Base-by-base conservation (phyloP, 2,888 invertebrate species). In the Mesopsocus fuscifrons region DNA sequence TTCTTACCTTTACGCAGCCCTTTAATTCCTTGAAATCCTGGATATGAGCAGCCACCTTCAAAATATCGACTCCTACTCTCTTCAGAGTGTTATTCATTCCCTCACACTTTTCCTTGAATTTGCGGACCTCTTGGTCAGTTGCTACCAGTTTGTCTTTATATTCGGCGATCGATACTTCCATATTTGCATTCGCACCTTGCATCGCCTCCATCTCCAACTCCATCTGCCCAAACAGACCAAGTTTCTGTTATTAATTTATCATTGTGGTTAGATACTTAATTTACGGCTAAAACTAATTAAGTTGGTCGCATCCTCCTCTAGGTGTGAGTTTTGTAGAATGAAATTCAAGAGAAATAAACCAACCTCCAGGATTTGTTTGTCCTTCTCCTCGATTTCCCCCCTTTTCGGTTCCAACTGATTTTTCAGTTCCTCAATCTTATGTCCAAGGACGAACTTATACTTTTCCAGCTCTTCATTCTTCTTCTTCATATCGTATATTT, bases 401-500 rank as follows among this genome's bases (percentile, higher is more conserved):
- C 89, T 87, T 50, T 80, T 71, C 1, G 89, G 89, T 55, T 87
- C 84, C 54, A 92, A 84, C 59, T 80, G 77, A 54, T 76, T 76
- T 58, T 84, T 82, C 17, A 91, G 59, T 54, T 92, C 89, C 22
- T 78, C 76, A 46, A 92, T 87, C 60, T 88, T 88, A 57, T 87
- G 85, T 55, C 84, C 83, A 23, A 91, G 63, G 1, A 91, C 85
- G 58, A 85, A 88, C 57, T 85, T 88, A 58, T 82, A 85, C 59
- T 91, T 92, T 56, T 92, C 88, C 48, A 92, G 60, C 56, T 91
- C 89, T 54, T 79, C 77, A 55, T 84, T 89, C 55, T 78, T 83
- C 49, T 77, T 74, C 57, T 85, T 81, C 45, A 89, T 59, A 50
- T 87, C 85, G 52, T 76, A 77, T 50, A 91, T 84, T 48, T 77